Evolutionary conservation across 1,140 invertebrate species (phyloP).

Genomic region (Ceratoteleas bidentatus): DNA sequence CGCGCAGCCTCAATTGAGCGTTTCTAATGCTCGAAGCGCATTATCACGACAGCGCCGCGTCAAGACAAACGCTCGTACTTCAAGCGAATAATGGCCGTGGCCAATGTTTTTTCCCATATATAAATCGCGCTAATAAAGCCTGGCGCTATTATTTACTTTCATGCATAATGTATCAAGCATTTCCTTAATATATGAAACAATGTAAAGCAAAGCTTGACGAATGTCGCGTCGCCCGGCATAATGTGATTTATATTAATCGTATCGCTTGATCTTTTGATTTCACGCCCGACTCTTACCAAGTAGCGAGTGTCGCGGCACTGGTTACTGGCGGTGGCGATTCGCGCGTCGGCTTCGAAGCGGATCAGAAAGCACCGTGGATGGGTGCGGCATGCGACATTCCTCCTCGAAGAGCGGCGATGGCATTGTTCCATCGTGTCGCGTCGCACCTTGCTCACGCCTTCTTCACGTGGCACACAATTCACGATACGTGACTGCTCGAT

Average conservation of each 20-base stretch:
- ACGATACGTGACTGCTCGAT: constrained; percentile 77
- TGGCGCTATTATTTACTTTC: constrained; percentile 48
- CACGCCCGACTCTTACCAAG: constrained; percentile 62
- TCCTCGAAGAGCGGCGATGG: constrained; percentile 80
- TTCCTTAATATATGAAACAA: constrained; percentile 56
- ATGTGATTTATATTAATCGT: constrained; percentile 62
- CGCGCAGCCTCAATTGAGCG: constrained; percentile 1
- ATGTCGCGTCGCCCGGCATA: constrained; percentile 36
- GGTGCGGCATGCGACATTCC: constrained; percentile 80
- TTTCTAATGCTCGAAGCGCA: constrained; percentile 17
- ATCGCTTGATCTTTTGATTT: constrained; percentile 63
- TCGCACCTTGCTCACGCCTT: constrained; percentile 81
- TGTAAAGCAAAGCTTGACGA: constrained; percentile 53
- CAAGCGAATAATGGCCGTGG: constrained; percentile 24
- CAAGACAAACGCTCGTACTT: constrained; percentile 49
- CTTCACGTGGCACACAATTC: constrained; percentile 81
- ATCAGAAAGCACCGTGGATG: constrained; percentile 72
- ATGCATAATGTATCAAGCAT: constrained; percentile 49
- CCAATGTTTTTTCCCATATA: constrained; percentile 32
- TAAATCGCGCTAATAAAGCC: constrained; percentile 45
- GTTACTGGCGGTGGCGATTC: constrained; percentile 40
- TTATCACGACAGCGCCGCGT: constrained; percentile 16
- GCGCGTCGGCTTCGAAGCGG: constrained; percentile 56
- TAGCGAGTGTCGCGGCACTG: constrained; percentile 56
- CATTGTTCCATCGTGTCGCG: constrained; percentile 80